Evolutionary conservation across 2,797 vertebrate genomes (phyloP), one percentile per base, ranked within the genome.

Genomic region (Podarcis lilfordi): DNA sequence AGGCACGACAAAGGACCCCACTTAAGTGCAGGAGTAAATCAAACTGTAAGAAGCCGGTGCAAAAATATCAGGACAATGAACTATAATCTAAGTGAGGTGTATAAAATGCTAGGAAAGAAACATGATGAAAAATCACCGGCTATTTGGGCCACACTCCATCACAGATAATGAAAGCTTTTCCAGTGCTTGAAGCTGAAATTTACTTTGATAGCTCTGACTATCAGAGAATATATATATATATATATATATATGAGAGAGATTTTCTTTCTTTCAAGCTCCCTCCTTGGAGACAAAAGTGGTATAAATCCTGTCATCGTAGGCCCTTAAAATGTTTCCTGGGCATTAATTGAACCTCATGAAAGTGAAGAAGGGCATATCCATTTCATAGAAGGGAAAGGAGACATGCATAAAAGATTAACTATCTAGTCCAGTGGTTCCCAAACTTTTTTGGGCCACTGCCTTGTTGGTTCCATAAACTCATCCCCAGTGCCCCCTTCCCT

Each of bases 121-220:
- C 55, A 9, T 21, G 82, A 82, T 72, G 61, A 88, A 93, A 79
- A 59, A 27, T n/a, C 37, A 45, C 45, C 43, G 81, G 71, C 19
- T 4, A 87, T 85, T 74, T 55, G 25, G 69, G 84, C 45, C 50
- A 88, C 79, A 77, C 72, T 81, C 13, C 43, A 89, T 75, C 0
- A 17, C 43, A 87, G 86, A 85, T 93, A 92, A 87, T 1, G 45
- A 69, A 89, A 82, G 61, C 81, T 90, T 86, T 84, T 87, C 43
- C 35, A 40, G 82, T 84, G 77, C 78, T 87, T 75, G 71, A 87
- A 80, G 80, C 55, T 59, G 55, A 84, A 85, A 87, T 90, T 87
- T 74, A 80, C 77, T 84, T 87, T 90, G 76, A 90, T 86, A 85
- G 89, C 43, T 8, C 37, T 32, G 81, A 80, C 81, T 84, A 50